Evolutionary conservation across 53 echinoderm and acorn worm species (phyloP), one percentile per base, ranked within the genome.

Genomic region (Hippasteria phrygiana): DNA sequence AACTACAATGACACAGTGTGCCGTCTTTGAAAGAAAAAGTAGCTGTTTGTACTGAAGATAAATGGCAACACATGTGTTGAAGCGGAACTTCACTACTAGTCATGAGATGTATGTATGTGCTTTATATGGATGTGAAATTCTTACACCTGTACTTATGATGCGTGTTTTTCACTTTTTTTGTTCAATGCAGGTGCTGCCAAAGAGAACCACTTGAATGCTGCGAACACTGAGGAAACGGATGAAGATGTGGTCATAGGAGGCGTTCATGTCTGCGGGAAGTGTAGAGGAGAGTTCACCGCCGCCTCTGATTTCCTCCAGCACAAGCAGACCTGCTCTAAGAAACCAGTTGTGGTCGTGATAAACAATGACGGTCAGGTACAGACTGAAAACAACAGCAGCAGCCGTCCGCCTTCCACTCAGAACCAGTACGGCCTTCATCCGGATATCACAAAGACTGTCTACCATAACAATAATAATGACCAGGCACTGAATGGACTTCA

Each of bases 201-300:
- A 37, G 91, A 77, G 43, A 66, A 69, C 66, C 66, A 87, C 38
- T 41, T 77, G 37, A 77, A 77, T 72, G 55, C 76, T 51, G 45
- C 71, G 32, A 76, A 79, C 64, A 77, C 50, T 55, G 87, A 87
- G 1, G 85, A 86, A 62, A 66, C 75, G 22, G 87, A 87, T 56
- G 91, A 87, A 34, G 91, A 91, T 36, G 87, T 87, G 70, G 51
- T 78, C 40, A 87, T 75, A 33, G 89, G 93, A 74, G 93, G 96
- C 70, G 87, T 99, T 71, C 91, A 99, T 55, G 95, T 99, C 45
- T 99, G 99, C 84, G 94, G 93, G 32, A 99, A 93, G 78, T 99
- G 99, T 87, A 94, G 93, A 69, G 95, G 94, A 41, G 99, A 99
- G 82, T 99, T 99, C 77, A 80, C 94, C 34, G 90, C 88, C 71